Evolutionary conservation across 2,888 invertebrate species (phyloP).

Genomic region (Trileptium ribeirensis): DNA sequence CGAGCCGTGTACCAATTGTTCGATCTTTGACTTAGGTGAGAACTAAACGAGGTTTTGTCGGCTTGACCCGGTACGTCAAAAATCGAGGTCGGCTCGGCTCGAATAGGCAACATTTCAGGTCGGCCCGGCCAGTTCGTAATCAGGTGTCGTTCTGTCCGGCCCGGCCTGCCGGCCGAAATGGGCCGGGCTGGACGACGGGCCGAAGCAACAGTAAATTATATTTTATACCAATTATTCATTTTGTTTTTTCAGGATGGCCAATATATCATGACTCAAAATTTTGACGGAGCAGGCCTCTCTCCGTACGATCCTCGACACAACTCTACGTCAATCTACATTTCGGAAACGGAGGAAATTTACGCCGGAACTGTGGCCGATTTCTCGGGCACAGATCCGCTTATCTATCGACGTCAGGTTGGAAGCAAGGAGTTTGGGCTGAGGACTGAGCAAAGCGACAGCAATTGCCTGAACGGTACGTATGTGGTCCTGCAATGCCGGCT

Average conservation of each 20-base stretch:
- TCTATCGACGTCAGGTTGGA: conserved; percentile 69
- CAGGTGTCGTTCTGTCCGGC: too few species aligned
- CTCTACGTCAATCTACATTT: conserved; percentile 72
- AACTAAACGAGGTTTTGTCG: too few species aligned
- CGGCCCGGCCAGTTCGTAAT: too few species aligned
- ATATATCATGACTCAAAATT: conserved; percentile 41
- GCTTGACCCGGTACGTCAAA: too few species aligned
- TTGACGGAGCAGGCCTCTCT: conserved; percentile 60
- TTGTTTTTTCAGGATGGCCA: neutral
- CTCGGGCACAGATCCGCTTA: conserved; percentile 84
- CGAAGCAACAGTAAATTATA: neutral
- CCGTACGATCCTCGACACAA: conserved; percentile 92
- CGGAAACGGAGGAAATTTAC: conserved; percentile 37
- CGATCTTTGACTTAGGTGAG: too few species aligned
- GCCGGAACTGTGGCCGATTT: conserved; percentile 71
- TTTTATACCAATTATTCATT: neutral
- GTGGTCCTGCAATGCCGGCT: too few species aligned
- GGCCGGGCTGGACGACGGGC: neutral
- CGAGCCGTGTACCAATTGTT: too few species aligned
- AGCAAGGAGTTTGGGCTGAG: conserved; percentile 58
- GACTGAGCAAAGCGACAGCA: conserved; percentile 83
- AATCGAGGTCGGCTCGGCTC: too few species aligned
- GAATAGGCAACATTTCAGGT: too few species aligned
- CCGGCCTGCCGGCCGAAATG: too few species aligned
- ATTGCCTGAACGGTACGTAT: conserved; percentile 89